Conservation (phyloP, 2,113 vertebrate genomes). For the Mustela nigripes region DNA sequence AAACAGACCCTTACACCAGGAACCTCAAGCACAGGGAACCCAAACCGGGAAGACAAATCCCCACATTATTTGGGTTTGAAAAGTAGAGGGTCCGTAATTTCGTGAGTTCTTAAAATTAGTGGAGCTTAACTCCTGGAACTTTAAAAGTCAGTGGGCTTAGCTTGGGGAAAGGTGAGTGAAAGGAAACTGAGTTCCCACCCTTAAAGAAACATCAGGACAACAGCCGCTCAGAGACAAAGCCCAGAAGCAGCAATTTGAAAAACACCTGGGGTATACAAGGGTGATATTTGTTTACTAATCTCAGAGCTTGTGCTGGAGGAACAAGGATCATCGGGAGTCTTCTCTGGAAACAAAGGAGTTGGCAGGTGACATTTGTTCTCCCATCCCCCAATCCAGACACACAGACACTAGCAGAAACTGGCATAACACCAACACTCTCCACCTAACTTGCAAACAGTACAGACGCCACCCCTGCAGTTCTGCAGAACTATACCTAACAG, state of each 20-base stretch:
- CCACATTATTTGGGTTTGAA: neutral
- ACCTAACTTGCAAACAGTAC: neutral
- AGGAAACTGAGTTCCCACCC: neutral
- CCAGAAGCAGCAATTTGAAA: neutral
- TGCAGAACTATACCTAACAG: neutral
- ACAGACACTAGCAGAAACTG: neutral
- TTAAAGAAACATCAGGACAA: neutral
- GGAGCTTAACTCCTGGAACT: neutral
- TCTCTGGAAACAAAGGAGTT: neutral
- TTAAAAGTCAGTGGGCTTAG: neutral
- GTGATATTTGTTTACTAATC: neutral
- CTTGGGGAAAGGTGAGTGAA: neutral
- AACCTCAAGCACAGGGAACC: neutral
- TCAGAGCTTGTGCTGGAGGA: neutral
- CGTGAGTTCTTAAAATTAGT: neutral
- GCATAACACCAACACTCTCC: neutral
- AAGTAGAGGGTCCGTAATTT: neutral
- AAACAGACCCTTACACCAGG: neutral
- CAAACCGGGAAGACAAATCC: neutral
- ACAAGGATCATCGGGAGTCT: neutral
- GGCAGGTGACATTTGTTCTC: neutral
- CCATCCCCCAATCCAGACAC: neutral
- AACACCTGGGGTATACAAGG: neutral
- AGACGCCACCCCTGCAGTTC: neutral
- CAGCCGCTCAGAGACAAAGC: neutral